phyloP scores from a whole-genome alignment of 2,888 invertebrate species.

The Ormyrus labotus region DNA sequence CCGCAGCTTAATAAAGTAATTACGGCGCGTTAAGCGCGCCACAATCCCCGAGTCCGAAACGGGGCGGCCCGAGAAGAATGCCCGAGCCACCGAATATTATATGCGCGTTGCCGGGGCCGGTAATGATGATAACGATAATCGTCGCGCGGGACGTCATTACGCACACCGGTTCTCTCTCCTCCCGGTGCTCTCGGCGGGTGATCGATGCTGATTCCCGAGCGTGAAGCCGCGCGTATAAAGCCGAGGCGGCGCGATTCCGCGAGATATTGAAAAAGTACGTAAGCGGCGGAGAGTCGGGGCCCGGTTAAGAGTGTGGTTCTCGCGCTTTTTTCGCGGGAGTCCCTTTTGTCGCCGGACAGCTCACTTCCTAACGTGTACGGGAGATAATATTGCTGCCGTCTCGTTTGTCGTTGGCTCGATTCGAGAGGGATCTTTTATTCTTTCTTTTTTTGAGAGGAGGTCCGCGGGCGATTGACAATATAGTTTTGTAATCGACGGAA shows the following conservation, averaged over 20 bases:
- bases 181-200: conserved; percentile 6
- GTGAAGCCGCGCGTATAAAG: conserved; percentile 63
- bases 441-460: neutral
- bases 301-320: conserved; percentile 10
- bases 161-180: conserved; percentile 19
- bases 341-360: conserved; percentile 21
- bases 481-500: neutral
- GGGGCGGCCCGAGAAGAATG: neutral
- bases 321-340: neutral
- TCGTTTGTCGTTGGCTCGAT: neutral
- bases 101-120: neutral
- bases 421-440: too few species aligned
- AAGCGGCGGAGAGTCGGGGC: conserved; percentile 70
- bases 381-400: neutral
- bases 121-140: conserved; percentile 43
- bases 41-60: conserved; percentile 21
- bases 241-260: conserved; percentile 58
- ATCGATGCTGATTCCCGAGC: conserved; percentile 65
- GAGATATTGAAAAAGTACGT: conserved; percentile 69
- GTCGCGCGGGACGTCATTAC: conserved; percentile 18
- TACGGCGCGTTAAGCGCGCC: conserved; percentile 5
- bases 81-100: neutral
- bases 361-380: conserved; percentile 8
- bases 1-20: conserved; percentile 50
- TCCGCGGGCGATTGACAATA: neutral